Base-by-base conservation (phyloP, 2,113 vertebrate genomes). In the Trichomycterus rosablanca region DNA sequence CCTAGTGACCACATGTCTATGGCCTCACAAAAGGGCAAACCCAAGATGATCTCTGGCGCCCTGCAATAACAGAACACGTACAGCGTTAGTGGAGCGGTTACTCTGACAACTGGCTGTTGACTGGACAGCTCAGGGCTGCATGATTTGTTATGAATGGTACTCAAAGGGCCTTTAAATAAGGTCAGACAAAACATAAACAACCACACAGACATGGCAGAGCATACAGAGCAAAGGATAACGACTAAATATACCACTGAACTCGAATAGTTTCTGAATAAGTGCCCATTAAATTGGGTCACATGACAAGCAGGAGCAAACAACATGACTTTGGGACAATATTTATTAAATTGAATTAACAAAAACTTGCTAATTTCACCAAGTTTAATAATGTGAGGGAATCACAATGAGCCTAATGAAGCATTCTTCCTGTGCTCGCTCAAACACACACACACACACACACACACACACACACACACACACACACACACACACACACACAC, bases 1-100 rank as follows among this genome's bases (percentile, higher is more conserved):
- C 95, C 95, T 82, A 97, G 77, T 2, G 95, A 97, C 95, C 95
- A 97, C 94, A 97, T 95, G 87, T 97, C 95, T 83, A 97, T 97
- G 87, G 95, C 95, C 89, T 97, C 95, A 81, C 89, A 93, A 89
- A 96, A 97, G 20, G 93, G 91, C 86, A 97, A 88, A 72, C 95
- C 95, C 88, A 97, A 87, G 88, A 97, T 97, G 83, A 97, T 97
- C 87, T 97, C 95, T 53, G 95, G 95, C 83, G 95, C 94, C 87
- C 95, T 97, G 80, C 37, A 81, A 87, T 81, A 74, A 40, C 44
- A 75, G 48, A 46, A 46, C 34, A 45, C 16, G 9, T 18, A 26
- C 15, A 37, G 14, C n/a, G 44, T 58, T 59, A 63, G 55, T 39
- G 14, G 45, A 30, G 45, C 18, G 18, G 51, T 62, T 52, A 46